Evolutionary conservation across 2,888 invertebrate genomes (phyloP), one percentile per base, ranked within the genome.

Genomic region (Odontocerum albicorne): DNA sequence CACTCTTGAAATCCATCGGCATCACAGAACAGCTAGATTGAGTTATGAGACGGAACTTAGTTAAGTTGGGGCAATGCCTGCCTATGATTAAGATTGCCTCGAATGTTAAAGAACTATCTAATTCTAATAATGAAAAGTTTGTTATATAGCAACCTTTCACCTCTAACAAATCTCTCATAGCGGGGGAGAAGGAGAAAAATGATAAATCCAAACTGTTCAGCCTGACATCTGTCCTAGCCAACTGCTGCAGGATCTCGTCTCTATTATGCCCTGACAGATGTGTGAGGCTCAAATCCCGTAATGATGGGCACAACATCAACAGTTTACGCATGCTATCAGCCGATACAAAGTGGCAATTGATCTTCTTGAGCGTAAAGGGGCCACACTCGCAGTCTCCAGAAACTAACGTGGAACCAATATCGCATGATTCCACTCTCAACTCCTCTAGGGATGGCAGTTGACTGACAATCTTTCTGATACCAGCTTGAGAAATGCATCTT

Each of bases 71-170:
- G 62, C 78, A 78, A 63, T 66, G 70, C 15, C 61, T 64, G 4
- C 78, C 78, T 35, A 78, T 69, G 2, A 69, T 67, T 16, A 75
- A 39, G 2, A 78, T 64, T 3, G 73, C 70, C 33, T 77, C 74
- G 20, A 75, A 65, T 49, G 68, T 72, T 39, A 78, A 62, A 0
- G 73, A 70, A 59, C 74, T 71, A 32, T 77, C 77, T 4, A 73
- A 73, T 62, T 77, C 77, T 74, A 74, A 74, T 13, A 78, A 61
- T 0, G 75, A 72, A 52, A 78, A 77, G 63, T 76, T 72, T 39
- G 76, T 75, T 51, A 78, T 67, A 64, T 73, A 72, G 42, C 59
- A 64, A 2, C 78, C 78, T 66, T 77, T 77, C 2, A 72, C 65
- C 1, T 64, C 62, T 35, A 77, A 62, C 42, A 77, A 70, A 20